These are phyloP conservation scores for Knipowitschia caucasica DNA, from an alignment of 2,797 vertebrate species.

Conservation along the genomic window DNA sequence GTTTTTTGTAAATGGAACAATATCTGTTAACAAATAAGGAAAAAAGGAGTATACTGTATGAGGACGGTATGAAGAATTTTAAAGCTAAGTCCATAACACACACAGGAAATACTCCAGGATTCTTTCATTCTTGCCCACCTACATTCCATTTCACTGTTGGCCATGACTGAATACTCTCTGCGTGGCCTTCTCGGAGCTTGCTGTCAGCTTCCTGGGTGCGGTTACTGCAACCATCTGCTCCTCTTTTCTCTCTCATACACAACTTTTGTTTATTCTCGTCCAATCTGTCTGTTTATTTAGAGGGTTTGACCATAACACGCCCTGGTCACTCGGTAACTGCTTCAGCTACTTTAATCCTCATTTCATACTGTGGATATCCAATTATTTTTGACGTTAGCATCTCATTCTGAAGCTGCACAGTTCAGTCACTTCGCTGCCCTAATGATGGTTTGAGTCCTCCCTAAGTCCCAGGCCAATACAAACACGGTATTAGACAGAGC, in stretches of 20 bases:
- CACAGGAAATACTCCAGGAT: too few relatives aligned
- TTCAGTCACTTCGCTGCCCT: slow-evolving; percentile 59
- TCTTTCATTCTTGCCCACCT: too few relatives aligned
- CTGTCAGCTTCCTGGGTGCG: slow-evolving; percentile 43
- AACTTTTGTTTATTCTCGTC: slow-evolving; percentile 59
- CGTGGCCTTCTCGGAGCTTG: slow-evolving; percentile 19
- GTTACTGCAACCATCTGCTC: slow-evolving; percentile 39
- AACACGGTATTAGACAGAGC: slow-evolving; percentile 60
- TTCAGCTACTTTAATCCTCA: slow-evolving; percentile 18
- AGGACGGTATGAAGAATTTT: too few relatives aligned
- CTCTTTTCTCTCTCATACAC: slow-evolving; percentile 30
- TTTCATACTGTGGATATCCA: slow-evolving; percentile 27
- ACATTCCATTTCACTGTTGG: background rate
- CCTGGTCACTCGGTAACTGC: slow-evolving; percentile 36
- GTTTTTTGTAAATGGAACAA: too few relatives aligned
- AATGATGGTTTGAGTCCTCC: slow-evolving; percentile 55
- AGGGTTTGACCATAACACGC: slow-evolving; percentile 48
- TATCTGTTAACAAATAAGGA: too few relatives aligned
- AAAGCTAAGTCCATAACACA: too few relatives aligned
- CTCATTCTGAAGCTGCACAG: slow-evolving; percentile 19
- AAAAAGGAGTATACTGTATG: too few relatives aligned
- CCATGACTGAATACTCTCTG: background rate
- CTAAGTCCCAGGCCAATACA: slow-evolving; percentile 55
- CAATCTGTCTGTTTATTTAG: slow-evolving; percentile 61
- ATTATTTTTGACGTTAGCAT: slow-evolving; percentile 17